Percentiles rank a stretch among this genome's conserved stretches.
Evolutionary conservation across 2,797 vertebrate species (phyloP).

Genomic region (Fringilla coelebs): DNA sequence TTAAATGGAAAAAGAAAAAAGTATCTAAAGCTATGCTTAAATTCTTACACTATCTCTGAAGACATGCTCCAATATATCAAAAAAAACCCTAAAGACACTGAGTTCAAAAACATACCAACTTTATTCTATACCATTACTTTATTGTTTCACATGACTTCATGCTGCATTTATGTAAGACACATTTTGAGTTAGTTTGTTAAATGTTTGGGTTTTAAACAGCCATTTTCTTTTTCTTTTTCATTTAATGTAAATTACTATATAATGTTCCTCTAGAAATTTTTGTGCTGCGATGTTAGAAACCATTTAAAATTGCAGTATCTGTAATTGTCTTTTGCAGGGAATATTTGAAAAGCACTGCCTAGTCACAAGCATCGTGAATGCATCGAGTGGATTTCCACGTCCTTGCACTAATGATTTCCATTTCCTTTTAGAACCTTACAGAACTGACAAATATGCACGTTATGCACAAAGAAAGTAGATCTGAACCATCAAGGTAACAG

Average conservation of each 20-base stretch:
- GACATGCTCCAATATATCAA: not conserved
- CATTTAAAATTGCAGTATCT: not conserved
- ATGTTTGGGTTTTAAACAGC: not conserved
- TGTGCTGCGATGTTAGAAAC: not conserved
- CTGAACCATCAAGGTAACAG: not conserved
- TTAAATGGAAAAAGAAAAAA: not conserved
- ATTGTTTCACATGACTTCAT: not conserved
- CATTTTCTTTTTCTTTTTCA: not conserved
- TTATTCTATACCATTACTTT: not conserved
- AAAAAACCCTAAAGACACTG: accelerated
- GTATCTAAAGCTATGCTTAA: not conserved
- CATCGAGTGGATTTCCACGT: not conserved
- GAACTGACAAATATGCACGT: not conserved
- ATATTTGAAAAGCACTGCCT: not conserved
- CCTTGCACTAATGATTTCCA: not conserved
- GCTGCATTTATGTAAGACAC: not conserved
- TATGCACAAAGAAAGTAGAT: not conserved
- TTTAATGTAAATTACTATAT: not conserved
- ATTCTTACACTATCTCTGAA: not conserved
- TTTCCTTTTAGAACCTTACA: not conserved
- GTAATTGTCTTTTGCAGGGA: not conserved
- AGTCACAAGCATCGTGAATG: not conserved
- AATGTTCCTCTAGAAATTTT: not conserved
- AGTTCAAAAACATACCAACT: not conserved
- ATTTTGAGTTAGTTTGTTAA: not conserved